Base-by-base conservation (phyloP, 2,888 invertebrate genomes). In the Micropterix aruncella region DNA sequence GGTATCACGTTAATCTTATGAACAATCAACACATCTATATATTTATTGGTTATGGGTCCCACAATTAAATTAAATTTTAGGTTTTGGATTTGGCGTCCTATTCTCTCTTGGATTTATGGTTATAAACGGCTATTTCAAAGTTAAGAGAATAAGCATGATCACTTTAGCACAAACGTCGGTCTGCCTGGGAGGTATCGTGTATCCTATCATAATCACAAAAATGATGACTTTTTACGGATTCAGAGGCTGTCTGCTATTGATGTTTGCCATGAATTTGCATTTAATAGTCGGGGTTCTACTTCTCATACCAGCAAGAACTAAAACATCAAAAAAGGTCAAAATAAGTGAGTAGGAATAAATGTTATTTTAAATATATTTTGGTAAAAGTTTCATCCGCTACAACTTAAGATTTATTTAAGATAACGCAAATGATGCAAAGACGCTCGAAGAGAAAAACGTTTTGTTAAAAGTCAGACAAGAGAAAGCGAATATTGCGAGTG, bases 41-140 rank as follows among this genome's bases (percentile, higher is more conserved):
- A 39, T 14, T 15, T 39, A 7, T 17, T 12, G 12, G n/a, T n/a
- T 9, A 41, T 37, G 7, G 12, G 12, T 42, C n/a, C 18, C 41
- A 42, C 18, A 9, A 42, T 12, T 41, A 42, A 15, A 42, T 12
- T 40, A 41, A 27, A 43, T 61, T 36, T 56, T 66, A 76, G 86
- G 85, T 15, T 62, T 79, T 12, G 85, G 83, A 3, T 76, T 83
- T 44, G 86, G 86, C 0, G 63, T 85, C 0, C 78, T 85, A 66
- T 68, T 84, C 48, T 83, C 85, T 36, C 75, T 84, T 2, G 73
- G 78, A 40, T 82, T 80, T 51, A 80, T 83, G 1, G 78, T 80
- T 3, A 82, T 87, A 53, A 85, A 86, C 53, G 74, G 77, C 48
- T 86, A 83, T 54, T 86, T 86, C 54, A 75, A 79, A 0, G 74